These are phyloP conservation scores for Chromobotia macracanthus DNA, from an alignment of 2,797 vertebrate species.

Conservation along the genomic window DNA sequence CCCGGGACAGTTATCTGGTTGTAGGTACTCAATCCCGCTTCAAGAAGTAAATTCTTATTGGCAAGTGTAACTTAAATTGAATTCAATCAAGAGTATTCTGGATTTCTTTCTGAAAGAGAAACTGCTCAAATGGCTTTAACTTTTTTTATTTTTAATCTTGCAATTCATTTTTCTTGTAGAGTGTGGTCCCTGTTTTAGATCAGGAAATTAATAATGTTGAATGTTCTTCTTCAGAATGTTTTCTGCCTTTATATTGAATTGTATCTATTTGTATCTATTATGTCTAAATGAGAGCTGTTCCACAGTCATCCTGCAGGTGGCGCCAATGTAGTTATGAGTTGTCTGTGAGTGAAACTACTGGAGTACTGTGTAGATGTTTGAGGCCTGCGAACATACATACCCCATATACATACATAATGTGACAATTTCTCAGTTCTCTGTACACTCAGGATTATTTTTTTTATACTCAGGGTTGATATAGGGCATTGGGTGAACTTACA, in stretches of 20 bases:
- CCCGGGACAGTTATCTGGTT: constrained; percentile 92
- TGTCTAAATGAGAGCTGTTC: not conserved
- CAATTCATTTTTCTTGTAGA: not conserved
- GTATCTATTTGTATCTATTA: not conserved
- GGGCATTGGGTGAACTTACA: not conserved
- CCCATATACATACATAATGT: not conserved
- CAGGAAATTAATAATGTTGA: not conserved
- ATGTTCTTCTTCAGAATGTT: no score
- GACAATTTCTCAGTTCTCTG: not conserved
- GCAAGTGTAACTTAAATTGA: not conserved
- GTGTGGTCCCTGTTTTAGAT: not conserved
- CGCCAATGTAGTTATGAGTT: not conserved
- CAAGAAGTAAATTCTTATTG: constrained; percentile 73
- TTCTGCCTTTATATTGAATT: not conserved
- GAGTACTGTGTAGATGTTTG: not conserved
- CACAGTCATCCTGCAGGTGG: constrained; percentile 37
- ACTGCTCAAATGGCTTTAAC: constrained; percentile 35
- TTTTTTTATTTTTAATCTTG: not conserved
- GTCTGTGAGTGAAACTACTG: not conserved
- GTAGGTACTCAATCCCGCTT: constrained; percentile 86
- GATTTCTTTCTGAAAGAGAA: constrained; percentile 1
- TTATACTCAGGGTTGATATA: not conserved
- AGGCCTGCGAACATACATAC: not conserved
- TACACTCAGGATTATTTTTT: not conserved
- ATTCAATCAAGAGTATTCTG: constrained; percentile 14